A percentile compares a stretch with the other conserved stretches of the same genome.
Conservation (phyloP, 92 coral and sea anemone species). For the Phenganax subtilis region DNA sequence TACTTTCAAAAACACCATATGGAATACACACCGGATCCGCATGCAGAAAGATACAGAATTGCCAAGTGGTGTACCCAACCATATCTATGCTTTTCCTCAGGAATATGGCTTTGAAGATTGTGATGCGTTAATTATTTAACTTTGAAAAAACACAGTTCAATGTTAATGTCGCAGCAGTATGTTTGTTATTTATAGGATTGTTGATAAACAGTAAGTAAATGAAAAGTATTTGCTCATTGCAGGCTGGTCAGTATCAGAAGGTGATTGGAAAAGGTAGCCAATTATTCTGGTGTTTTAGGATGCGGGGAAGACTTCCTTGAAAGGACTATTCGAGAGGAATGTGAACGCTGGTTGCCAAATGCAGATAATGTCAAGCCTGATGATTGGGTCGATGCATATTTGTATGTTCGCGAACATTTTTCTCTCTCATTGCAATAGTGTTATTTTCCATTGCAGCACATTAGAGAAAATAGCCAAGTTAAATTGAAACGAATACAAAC, state of each 20-base stretch:
- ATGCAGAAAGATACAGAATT: too few relatives aligned
- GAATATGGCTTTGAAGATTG: not conserved
- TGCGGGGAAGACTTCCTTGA: slow-evolving; percentile 15
- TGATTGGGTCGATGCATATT: slow-evolving; percentile 12
- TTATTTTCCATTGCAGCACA: not conserved
- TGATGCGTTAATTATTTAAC: not conserved
- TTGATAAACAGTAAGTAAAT: too few relatives aligned
- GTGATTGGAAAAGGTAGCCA: not conserved
- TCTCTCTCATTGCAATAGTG: not conserved
- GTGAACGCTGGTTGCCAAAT: slow-evolving; percentile 10
- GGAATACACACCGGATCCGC: too few relatives aligned
- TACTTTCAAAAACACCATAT: not conserved
- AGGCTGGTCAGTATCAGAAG: slow-evolving; percentile 26
- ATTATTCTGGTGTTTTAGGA: slow-evolving; percentile 11
- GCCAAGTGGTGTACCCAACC: not conserved
- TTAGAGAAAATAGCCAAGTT: too few relatives aligned
- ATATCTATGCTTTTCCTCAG: not conserved
- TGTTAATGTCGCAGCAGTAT: too few relatives aligned
- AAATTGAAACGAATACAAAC: too few relatives aligned
- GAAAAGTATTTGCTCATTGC: not conserved
- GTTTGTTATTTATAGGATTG: too few relatives aligned
- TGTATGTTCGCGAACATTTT: slow-evolving; percentile 6
- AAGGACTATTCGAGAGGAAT: not conserved
- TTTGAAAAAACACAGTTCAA: not conserved
- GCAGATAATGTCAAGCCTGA: not conserved